Conservation (phyloP, 2,888 invertebrate genomes). For the Acanthopleura granulata region DNA sequence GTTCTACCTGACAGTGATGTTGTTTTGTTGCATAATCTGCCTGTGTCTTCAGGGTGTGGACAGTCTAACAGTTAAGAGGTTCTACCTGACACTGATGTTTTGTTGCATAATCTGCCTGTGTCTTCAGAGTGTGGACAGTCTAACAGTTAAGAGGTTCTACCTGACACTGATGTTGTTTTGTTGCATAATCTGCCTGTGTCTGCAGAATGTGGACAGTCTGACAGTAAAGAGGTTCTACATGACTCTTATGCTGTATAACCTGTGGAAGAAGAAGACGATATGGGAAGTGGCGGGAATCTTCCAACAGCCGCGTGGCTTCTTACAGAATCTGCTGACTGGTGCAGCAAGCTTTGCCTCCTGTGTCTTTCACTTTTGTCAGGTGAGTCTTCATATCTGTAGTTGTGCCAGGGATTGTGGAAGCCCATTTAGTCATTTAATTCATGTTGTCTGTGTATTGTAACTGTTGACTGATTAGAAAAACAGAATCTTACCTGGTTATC, state of each 20-base stretch:
- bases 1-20: conserved; percentile 88
- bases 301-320: conserved; percentile 80
- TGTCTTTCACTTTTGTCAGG: conserved; percentile 84
- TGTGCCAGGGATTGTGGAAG: too few relatives aligned
- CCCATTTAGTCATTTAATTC: too few relatives aligned
- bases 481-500: too few relatives aligned
- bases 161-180: conserved; percentile 83
- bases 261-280: conserved; percentile 70
- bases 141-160: conserved; percentile 84
- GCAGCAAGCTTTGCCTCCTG: conserved; percentile 82
- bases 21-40: conserved; percentile 68
- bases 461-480: too few relatives aligned
- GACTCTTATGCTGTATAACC: conserved; percentile 85
- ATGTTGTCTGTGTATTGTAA: too few relatives aligned
- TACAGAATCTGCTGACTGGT: conserved; percentile 82
- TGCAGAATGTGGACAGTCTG: conserved; percentile 53
- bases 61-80: conserved; percentile 77
- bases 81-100: conserved; percentile 89
- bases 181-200: too few relatives aligned
- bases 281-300: conserved; percentile 78
- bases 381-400: conserved; percentile 41
- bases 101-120: too few relatives aligned
- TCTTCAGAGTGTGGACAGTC: conserved; percentile 43
- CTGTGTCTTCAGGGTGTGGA: conserved; percentile 42
- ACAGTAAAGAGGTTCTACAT: conserved; percentile 86